phyloP scores from a whole-genome alignment of 1,140 invertebrate species.

The Euwallacea fornicatus region DNA sequence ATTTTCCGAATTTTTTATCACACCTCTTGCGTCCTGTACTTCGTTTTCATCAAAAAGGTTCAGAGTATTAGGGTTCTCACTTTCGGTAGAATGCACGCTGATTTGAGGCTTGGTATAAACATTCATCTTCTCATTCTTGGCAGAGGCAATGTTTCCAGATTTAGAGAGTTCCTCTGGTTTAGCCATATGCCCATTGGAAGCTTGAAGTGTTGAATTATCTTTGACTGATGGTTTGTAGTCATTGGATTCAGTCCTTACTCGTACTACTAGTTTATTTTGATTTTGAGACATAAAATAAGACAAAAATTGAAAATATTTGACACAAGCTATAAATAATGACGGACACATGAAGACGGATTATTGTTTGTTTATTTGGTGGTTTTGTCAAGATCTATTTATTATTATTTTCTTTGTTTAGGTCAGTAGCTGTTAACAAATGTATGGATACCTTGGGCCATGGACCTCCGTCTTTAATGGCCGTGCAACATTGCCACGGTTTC shows the following conservation, averaged over 20 bases:
- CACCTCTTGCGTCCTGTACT: background rate
- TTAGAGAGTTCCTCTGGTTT: conserved; percentile 17
- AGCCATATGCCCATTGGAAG: conserved; percentile 16
- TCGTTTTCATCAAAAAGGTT: conserved; percentile 4
- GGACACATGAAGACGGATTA: too few relatives aligned
- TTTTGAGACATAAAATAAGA: too few relatives aligned
- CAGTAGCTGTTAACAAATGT: conserved; percentile 75
- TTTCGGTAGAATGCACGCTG: conserved; percentile 1
- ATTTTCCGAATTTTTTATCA: too few relatives aligned
- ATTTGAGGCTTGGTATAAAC: conserved; percentile 11
- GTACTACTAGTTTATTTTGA: too few relatives aligned
- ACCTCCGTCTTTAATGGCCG: conserved; percentile 51
- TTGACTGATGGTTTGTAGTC: too few relatives aligned
- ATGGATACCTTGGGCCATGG: conserved; percentile 71
- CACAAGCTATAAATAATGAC: too few relatives aligned
- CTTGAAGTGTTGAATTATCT: too few relatives aligned
- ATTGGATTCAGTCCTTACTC: too few relatives aligned
- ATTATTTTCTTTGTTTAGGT: conserved; percentile 52
- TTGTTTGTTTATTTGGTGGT: too few relatives aligned
- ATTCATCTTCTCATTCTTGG: conserved; percentile 27
- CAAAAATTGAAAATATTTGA: too few relatives aligned
- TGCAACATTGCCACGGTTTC: conserved; percentile 82
- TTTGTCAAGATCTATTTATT: too few relatives aligned
- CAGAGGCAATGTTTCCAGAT: conserved; percentile 25
- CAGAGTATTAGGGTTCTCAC: conserved; percentile 4